Base-by-base conservation (phyloP, 2,113 vertebrate species). In the Pontoporia blainvillei region DNA sequence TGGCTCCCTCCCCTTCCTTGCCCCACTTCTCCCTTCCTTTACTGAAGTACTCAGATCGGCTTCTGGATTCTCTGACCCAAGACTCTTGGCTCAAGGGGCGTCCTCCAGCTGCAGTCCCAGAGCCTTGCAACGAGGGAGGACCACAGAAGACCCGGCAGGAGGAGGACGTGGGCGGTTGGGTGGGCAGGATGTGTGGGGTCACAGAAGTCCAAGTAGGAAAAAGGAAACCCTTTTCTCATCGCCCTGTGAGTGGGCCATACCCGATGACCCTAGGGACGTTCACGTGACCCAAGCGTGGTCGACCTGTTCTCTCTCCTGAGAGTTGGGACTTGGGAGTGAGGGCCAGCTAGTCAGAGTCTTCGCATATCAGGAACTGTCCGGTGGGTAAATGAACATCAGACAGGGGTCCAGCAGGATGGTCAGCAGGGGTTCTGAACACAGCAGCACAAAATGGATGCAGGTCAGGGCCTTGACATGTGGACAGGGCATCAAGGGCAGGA, bases 361-460 rank as follows among this genome's bases (percentile, higher is more conserved):
- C 18, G 9, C 0, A 0, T 15, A 41, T 67, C 86, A 87, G 29
- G 17, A 73, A 49, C 39, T 46, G 2, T 25, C 52, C 14, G 0
- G 0, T 29, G 5, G 54, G 13, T 57, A 79, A 82, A 54, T 36
- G 71, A n/a, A 36, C 62, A 64, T 36, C 84, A 36, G 17, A 27
- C 27, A 39, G 29, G 29, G 18, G 9, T 20, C 75, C 1, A 6
- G 34, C 13, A 1, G 23, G 9, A n/a, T 29, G n/a, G 5, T 71
- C 12, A 3, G 8, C 46, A 14, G 52, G 52, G 8, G 31, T 27
- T 36, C 57, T 73, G n/a, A 36, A 57, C 52, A 36, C 13, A 36
- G 13, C n/a, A 36, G 7, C 18, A 39, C 29, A 11, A n/a, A 71
- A 44, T 5, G 0, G 9, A 34, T n/a, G n/a, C 54, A 61, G 44